Conservation (phyloP, 2,888 invertebrate genomes). For the Drosophila mulleri region DNA sequence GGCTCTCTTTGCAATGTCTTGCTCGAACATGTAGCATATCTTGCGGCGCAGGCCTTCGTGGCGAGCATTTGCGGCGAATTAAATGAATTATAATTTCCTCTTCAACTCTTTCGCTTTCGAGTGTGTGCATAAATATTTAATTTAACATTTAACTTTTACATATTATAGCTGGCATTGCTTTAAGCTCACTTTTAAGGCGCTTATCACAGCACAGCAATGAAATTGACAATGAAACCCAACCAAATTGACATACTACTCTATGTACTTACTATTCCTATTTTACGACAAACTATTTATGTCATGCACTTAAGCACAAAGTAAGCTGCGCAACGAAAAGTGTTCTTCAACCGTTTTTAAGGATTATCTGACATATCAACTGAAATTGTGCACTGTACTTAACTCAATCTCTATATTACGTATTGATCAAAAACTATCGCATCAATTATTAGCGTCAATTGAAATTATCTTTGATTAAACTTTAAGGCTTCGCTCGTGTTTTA, state of each 20-base stretch:
- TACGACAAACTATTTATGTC: not conserved
- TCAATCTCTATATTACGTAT: too few species aligned
- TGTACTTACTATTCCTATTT: conserved; percentile 6
- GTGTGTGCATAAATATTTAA: conserved; percentile 44
- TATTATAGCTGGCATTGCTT: conserved; percentile 3
- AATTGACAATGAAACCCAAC: conserved; percentile 4
- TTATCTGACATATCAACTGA: too few species aligned
- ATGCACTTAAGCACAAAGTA: too few species aligned
- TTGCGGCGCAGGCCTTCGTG: conserved; percentile 21
- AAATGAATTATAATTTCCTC: conserved; percentile 49
- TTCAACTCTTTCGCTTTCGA: not conserved
- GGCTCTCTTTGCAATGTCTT: not conserved
- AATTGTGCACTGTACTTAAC: too few species aligned
- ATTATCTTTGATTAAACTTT: too few species aligned
- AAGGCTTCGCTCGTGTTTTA: too few species aligned
- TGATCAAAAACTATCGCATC: too few species aligned
- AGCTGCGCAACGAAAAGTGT: too few species aligned
- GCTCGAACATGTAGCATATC: conserved; percentile 27
- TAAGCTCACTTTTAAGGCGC: conserved; percentile 14
- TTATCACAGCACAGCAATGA: conserved; percentile 16
- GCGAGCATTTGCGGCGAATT: conserved; percentile 21
- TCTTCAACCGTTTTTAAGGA: too few species aligned
- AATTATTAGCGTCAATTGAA: too few species aligned
- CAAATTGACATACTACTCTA: conserved; percentile 9
- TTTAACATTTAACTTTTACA: conserved; percentile 33